These are phyloP conservation scores for Hesperophylax magnus DNA, from an alignment of 1,140 invertebrate genomes.

Conservation along the genomic window DNA sequence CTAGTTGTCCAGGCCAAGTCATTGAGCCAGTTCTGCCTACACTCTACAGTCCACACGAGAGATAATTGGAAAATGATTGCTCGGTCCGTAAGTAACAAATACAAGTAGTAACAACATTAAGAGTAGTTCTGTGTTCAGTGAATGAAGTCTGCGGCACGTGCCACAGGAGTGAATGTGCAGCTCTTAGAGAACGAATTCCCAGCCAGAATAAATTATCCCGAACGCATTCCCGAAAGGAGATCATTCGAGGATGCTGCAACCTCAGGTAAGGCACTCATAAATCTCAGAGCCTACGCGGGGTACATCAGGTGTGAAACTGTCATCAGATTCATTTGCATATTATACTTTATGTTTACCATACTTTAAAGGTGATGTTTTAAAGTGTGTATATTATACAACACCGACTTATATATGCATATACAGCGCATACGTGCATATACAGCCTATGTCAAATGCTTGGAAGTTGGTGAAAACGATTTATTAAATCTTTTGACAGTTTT, in stretches of 20 bases:
- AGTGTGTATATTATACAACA: neutral
- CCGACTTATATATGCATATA: no score
- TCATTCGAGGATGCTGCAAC: neutral
- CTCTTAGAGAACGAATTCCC: slow-evolving; percentile 35
- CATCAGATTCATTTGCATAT: neutral
- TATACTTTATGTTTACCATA: no score
- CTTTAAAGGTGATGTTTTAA: no score
- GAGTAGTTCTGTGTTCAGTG: neutral
- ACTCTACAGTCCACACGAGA: neutral
- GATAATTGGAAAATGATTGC: slow-evolving; percentile 24
- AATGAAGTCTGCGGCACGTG: slow-evolving; percentile 33
- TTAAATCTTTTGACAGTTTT: no score
- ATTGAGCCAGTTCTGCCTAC: no score
- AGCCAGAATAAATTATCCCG: slow-evolving; percentile 42
- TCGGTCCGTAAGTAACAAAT: slow-evolving; percentile 12
- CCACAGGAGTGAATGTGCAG: slow-evolving; percentile 20
- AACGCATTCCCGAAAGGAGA: slow-evolving; percentile 25
- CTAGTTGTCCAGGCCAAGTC: no score
- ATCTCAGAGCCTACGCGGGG: neutral
- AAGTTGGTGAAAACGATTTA: no score
- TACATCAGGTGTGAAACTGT: slow-evolving; percentile 16
- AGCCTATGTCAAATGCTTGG: no score
- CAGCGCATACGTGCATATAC: no score
- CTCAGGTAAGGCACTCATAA: neutral
- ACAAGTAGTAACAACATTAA: neutral